Evolutionary conservation across 2,888 invertebrate genomes (phyloP).

Genomic region (Lasius fuliginosus): DNA sequence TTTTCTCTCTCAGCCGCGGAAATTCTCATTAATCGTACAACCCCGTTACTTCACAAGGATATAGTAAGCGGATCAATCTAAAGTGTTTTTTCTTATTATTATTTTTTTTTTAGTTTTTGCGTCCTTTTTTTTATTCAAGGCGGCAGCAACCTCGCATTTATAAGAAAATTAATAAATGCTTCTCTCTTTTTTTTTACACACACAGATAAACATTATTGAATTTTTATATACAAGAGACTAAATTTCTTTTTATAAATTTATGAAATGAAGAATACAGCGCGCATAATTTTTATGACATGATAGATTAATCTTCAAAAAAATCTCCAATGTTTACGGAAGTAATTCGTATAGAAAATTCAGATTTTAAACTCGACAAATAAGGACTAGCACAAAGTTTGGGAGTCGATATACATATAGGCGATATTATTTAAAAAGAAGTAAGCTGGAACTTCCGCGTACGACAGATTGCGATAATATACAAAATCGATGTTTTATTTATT

Average conservation of each 20-base stretch:
- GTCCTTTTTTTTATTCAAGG: neutral
- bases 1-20: conserved; percentile 75
- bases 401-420: neutral
- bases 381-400: neutral
- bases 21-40: conserved; percentile 80
- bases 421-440: neutral
- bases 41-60: conserved; percentile 62
- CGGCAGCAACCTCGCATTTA: neutral
- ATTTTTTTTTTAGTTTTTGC: neutral
- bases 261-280: too few species aligned
- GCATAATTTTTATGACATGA: neutral
- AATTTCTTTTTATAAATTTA: neutral
- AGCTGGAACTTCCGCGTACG: conserved; percentile 25
- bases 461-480: neutral
- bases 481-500: conserved; percentile 42
- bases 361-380: neutral
- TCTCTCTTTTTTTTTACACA: neutral
- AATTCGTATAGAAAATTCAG: neutral
- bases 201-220: neutral
- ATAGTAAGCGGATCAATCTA: neutral
- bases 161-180: neutral
- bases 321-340: neutral
- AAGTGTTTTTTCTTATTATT: neutral
- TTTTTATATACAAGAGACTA: neutral
- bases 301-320: neutral